These are phyloP conservation scores for Hydractinia symbiolongicarpus DNA, from an alignment of 30 jellyfish, hydroid and myxozoan genomes.

Conservation along the genomic window DNA sequence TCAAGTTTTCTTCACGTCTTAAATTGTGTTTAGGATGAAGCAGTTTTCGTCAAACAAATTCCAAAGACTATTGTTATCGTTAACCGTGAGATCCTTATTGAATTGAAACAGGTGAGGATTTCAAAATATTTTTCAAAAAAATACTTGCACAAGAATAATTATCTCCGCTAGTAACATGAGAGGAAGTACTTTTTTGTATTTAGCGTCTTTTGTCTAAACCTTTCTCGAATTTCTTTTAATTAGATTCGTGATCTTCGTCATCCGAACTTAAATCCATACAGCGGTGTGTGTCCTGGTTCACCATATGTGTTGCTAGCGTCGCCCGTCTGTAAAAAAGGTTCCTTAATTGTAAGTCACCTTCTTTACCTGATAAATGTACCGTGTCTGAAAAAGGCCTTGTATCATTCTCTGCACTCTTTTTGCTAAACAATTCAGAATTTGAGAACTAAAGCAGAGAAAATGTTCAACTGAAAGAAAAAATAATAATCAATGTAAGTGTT, in stretches of 20 bases:
- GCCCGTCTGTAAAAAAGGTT: constrained; percentile 61
- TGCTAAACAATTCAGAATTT: no score
- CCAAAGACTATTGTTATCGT: constrained; percentile 41
- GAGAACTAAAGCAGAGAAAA: no score
- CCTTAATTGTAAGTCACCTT: constrained; percentile 45
- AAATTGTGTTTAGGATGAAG: constrained; percentile 40
- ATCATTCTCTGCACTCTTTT: no score
- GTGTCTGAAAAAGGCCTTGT: no score
- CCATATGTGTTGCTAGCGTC: constrained; percentile 57
- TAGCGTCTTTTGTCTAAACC: neutral
- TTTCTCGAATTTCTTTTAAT: neutral
- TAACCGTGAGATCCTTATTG: constrained; percentile 65
- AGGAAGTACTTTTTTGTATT: neutral
- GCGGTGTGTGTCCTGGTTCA: constrained; percentile 67
- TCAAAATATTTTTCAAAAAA: neutral
- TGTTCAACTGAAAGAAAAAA: no score
- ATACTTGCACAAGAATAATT: neutral
- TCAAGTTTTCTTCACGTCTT: neutral
- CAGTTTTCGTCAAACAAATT: constrained; percentile 58
- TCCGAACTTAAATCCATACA: constrained; percentile 60
- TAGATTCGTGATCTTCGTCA: constrained; percentile 79
- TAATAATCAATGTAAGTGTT: no score
- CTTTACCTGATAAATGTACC: no score
- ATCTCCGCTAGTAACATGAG: neutral
- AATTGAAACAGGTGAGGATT: constrained; percentile 54